Percentiles rank a stretch among this genome's conserved stretches.
These are phyloP conservation scores for Physeter macrocephalus DNA, from an alignment of 2,113 vertebrate genomes.

Conservation along the genomic window DNA sequence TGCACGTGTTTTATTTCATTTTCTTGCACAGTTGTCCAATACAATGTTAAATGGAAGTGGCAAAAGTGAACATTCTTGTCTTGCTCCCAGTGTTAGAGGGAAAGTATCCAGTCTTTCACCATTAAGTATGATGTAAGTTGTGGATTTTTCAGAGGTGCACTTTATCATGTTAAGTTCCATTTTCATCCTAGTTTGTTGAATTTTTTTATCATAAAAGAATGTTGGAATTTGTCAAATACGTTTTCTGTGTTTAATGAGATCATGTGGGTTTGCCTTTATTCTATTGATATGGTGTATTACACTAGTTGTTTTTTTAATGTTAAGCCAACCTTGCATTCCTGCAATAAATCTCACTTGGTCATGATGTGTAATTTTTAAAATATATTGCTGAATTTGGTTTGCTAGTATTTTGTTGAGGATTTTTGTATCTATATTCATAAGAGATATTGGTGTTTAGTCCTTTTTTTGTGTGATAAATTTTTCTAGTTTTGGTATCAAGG, in stretches of 20 bases:
- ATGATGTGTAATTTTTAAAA: not conserved
- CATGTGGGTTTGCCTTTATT: not conserved
- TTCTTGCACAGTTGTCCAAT: not conserved
- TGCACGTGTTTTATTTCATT: not conserved
- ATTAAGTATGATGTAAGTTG: not conserved
- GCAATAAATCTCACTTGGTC: not conserved
- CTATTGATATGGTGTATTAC: not conserved
- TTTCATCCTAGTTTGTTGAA: not conserved
- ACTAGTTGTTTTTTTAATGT: constrained; percentile 24
- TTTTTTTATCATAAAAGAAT: not conserved
- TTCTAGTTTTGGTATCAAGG: not conserved
- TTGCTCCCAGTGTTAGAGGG: not conserved
- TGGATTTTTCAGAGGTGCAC: not conserved
- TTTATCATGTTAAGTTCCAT: not conserved
- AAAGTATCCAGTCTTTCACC: not conserved
- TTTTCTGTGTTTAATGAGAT: not conserved
- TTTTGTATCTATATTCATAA: not conserved
- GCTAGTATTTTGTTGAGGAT: not conserved
- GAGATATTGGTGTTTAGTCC: not conserved
- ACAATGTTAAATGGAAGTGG: not conserved
- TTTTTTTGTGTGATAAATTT: not conserved
- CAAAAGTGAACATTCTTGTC: not conserved
- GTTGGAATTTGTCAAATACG: not conserved
- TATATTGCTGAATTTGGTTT: constrained; percentile 7
- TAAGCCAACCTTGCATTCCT: constrained; percentile 10